Percentiles rank a stretch among this genome's conserved stretches.
phyloP scores from a whole-genome alignment of 2,888 invertebrate species.

The Rhodophaea formosa region DNA sequence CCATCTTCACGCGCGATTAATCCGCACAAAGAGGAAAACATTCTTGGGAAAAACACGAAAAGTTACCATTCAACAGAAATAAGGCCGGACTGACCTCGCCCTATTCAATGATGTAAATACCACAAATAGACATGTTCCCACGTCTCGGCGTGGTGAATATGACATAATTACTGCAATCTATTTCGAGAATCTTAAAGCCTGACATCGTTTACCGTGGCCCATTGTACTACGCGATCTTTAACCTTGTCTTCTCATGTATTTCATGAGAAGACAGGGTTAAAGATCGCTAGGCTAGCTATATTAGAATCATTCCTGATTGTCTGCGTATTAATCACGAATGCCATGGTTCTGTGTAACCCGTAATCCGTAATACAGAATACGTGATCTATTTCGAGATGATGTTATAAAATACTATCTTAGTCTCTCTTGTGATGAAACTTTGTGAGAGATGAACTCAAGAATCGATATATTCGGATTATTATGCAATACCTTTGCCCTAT shows the following conservation, averaged over 20 bases:
- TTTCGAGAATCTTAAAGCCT: not conserved
- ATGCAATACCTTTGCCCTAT: slow-evolving; percentile 1
- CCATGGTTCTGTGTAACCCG: no score
- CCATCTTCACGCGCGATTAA: slow-evolving; percentile 41
- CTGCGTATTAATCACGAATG: no score
- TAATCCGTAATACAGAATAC: no score
- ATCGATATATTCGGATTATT: slow-evolving; percentile 9
- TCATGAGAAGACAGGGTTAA: no score
- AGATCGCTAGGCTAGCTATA: no score
- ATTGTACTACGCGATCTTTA: no score
- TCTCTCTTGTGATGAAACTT: not conserved
- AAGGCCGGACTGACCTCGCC: slow-evolving; percentile 30
- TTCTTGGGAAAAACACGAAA: slow-evolving; percentile 29
- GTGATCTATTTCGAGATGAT: not conserved
- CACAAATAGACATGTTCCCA: not conserved
- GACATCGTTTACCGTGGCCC: no score
- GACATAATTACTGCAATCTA: slow-evolving; percentile 14
- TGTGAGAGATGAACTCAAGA: not conserved
- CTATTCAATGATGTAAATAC: slow-evolving; percentile 9
- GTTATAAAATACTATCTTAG: not conserved
- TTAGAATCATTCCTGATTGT: no score
- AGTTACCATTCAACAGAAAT: slow-evolving; percentile 33
- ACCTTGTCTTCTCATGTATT: no score
- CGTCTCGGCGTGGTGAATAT: slow-evolving; percentile 1
- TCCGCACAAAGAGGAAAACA: slow-evolving; percentile 35